Conservation (phyloP, 2,888 invertebrate genomes). For the Aphidoletes aphidimyza region DNA sequence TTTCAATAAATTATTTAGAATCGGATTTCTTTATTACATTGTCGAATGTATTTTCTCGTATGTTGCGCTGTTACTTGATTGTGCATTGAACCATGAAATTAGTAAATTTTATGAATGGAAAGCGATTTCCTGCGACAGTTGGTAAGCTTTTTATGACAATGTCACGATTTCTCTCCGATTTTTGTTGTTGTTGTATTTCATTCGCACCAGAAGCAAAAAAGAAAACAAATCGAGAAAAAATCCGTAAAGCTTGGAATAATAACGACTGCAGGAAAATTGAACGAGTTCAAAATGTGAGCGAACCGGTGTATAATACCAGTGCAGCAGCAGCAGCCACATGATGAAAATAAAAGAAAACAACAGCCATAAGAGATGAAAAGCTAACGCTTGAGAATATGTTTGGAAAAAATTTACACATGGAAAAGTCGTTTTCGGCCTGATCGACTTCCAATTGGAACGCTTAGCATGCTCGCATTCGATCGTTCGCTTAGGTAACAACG, state of each 20-base stretch:
- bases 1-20: conserved; percentile 28
- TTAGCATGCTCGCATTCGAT: background rate
- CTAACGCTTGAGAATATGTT: background rate
- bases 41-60: background rate
- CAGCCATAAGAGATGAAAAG: no score
- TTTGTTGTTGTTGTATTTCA: no score
- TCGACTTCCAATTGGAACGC: conserved; percentile 27
- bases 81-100: conserved; percentile 43
- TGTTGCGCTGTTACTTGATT: conserved; percentile 34
- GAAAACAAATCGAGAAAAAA: background rate
- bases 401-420: conserved; percentile 17
- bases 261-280: background rate
- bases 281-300: background rate
- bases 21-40: conserved; percentile 41
- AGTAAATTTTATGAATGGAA: conserved; percentile 39
- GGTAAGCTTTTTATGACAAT: conserved; percentile 19
- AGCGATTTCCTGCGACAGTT: conserved; percentile 20
- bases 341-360: background rate
- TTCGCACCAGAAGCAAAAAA: background rate
- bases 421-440: conserved; percentile 21
- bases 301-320: background rate
- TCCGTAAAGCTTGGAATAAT: background rate
- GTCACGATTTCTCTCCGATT: background rate
- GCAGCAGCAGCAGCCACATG: background rate
- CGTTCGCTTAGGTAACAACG: background rate